phyloP scores from a whole-genome alignment of 2,797 vertebrate species.

The Dipus sagitta region DNA sequence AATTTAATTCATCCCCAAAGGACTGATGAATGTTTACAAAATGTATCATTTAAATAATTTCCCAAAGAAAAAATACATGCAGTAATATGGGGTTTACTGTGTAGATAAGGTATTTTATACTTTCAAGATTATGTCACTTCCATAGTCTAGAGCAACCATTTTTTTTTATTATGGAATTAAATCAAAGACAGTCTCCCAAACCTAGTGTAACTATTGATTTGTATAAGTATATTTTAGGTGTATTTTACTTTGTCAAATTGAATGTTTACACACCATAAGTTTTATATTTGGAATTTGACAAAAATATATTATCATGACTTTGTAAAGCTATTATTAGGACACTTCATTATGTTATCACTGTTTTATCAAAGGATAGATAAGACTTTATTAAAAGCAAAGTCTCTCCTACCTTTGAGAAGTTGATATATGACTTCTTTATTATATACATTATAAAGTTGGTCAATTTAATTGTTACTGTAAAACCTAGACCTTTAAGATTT shows the following conservation, averaged over 20 bases:
- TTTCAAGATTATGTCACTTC: neutral
- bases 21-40: neutral
- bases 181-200: neutral
- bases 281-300: neutral
- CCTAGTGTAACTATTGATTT: neutral
- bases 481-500: neutral
- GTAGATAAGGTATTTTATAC: neutral
- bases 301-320: neutral
- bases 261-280: too few relatives aligned
- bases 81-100: neutral
- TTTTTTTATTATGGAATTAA: neutral
- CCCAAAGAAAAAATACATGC: neutral
- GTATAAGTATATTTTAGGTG: neutral
- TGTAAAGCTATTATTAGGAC: neutral
- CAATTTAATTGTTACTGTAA: constrained; percentile 11
- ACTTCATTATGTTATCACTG: neutral
- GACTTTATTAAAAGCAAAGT: neutral
- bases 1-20: neutral
- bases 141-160: neutral
- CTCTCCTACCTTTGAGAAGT: neutral
- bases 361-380: neutral
- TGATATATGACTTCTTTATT: neutral
- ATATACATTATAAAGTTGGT: neutral
- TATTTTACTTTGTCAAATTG: too few relatives aligned
- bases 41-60: neutral